Base-by-base conservation (phyloP, 2,797 vertebrate species). In the Sebastes dallii region DNA sequence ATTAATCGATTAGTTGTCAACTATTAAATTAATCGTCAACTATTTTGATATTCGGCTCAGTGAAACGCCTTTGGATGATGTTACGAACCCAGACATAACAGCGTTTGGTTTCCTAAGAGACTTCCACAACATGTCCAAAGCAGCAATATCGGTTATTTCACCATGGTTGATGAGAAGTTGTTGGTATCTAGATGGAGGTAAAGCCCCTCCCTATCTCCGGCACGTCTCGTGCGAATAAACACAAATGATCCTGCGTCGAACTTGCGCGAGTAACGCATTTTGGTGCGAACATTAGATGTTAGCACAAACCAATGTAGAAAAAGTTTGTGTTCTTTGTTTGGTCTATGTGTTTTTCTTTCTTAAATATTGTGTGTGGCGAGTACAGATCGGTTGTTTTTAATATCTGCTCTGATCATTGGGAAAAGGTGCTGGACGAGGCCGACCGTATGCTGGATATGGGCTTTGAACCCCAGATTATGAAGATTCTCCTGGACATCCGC, bases 381-480 rank as follows among this genome's bases (percentile, higher is more conserved):
- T 42, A 46, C 42, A 46, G 27, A 20, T 13, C 0, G 0, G 5
- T 36, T 24, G 32, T 20, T 56, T 36, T 34, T 39, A 7, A 18
- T 16, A 20, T 25, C 14, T 11, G 4, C 34, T 67, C 9, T 78
- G 16, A 67, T 74, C 32, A 24, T 9, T 72, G 62, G 8, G 8
- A n/a, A 46, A 82, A 99, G 99, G 98, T 99, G 68, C 95, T 99
- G 86, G 98, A 99, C 80, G 99, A 99, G 92, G 99, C 99, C 24
- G 98, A 99, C 83, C 96, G 97, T 27, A 99, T 99, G 99, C 75
- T 99, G 50, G 99, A 99, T 84, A 99, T 99, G 98, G 99, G 98
- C 67, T 99, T 99, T 92, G 98, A 99, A 91, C 99, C 98, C 52
- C 98, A 99, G 92, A 99, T 99, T 81, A 96, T 97, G 97, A 99